Evolutionary conservation across 2,888 invertebrate genomes (phyloP), one percentile per base, ranked within the genome.

Genomic region (Dascillus cervinus): DNA sequence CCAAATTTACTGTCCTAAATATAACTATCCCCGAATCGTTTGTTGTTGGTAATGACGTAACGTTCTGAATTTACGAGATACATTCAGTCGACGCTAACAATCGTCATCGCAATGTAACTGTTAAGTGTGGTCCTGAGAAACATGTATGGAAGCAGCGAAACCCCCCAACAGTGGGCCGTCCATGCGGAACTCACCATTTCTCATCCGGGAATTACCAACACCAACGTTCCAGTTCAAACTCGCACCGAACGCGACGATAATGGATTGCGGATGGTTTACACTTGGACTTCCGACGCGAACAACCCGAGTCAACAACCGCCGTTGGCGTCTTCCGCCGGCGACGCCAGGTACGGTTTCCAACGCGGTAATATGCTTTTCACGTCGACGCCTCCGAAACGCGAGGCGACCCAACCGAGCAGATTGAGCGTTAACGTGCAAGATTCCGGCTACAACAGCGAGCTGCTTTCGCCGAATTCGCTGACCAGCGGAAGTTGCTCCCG

Each of bases 161-260:
- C 9, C 20, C 67, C 70, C 12, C 74, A 75, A 41, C 77, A 78
- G 53, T 80, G 79, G 79, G 72, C 76, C 19, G 74, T 80, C 48
- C 79, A 71, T 56, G 86, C 77, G 32, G 79, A 80, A 51, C 67
- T 80, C 39, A 78, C 76, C 6, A 72, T 76, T 29, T 71, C 73
- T 21, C 77, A 75, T 37, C 62, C 62, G 46, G 49, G 59, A 14
- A 41, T 49, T 44, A 46, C 50, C 23, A 65, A 67, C 45, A 64
- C 68, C 3, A 60, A 51, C 21, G 66, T 52, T 49, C 58, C 37
- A 47, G 68, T 47, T 25, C 44, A 56, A 44, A 60, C 65, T 2
- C 56, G 52, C 32, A 62, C 64, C 13, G 65, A 64, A 43, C 58
- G 63, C 27, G 62, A 56, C 39, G 64, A 64, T 57, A 70, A 64